Conservation (phyloP, 1,140 invertebrate genomes). For the Drosophila lacertosa region DNA sequence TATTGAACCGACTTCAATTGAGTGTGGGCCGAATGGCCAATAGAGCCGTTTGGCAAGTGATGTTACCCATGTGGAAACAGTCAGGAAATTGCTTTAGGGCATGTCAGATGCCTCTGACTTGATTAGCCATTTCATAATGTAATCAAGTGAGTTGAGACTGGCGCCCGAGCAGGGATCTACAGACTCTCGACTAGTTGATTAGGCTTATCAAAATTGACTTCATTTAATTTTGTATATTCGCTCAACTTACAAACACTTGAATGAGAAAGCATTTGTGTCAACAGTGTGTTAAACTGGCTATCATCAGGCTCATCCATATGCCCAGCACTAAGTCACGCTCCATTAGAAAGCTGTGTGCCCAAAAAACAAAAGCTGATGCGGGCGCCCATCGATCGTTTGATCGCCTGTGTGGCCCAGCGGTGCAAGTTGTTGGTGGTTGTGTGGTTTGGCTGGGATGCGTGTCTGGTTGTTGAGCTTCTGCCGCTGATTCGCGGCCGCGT, state of each 20-base stretch:
- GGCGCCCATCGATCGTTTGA: slow-evolving; percentile 51
- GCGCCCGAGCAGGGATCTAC: too few species aligned
- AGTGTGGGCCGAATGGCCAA: slow-evolving; percentile 31
- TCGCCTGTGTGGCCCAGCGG: slow-evolving; percentile 35
- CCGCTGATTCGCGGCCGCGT: slow-evolving; percentile 47
- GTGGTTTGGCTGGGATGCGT: slow-evolving; percentile 49
- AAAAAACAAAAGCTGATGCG: slow-evolving; percentile 42
- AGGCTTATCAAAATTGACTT: too few species aligned
- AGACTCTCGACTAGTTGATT: too few species aligned
- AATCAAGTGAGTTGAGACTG: too few species aligned
- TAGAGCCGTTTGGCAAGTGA: slow-evolving; percentile 62
- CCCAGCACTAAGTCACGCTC: slow-evolving; percentile 58
- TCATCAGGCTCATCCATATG: slow-evolving; percentile 56
- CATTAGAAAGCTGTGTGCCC: slow-evolving; percentile 65
- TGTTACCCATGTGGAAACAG: slow-evolving; percentile 64
- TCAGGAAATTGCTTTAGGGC: slow-evolving; percentile 74
- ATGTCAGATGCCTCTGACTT: slow-evolving; percentile 65
- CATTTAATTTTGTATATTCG: too few species aligned
- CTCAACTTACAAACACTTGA: too few species aligned
- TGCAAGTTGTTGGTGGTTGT: slow-evolving; percentile 7
- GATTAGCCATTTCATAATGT: slow-evolving; percentile 66
- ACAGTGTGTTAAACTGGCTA: slow-evolving; percentile 36
- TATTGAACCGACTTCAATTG: slow-evolving; percentile 73
- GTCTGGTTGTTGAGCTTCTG: slow-evolving; percentile 52
- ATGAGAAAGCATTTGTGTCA: slow-evolving; percentile 63